Base-by-base conservation (phyloP, 2,888 invertebrate genomes). In the Cataglyphis livida region DNA sequence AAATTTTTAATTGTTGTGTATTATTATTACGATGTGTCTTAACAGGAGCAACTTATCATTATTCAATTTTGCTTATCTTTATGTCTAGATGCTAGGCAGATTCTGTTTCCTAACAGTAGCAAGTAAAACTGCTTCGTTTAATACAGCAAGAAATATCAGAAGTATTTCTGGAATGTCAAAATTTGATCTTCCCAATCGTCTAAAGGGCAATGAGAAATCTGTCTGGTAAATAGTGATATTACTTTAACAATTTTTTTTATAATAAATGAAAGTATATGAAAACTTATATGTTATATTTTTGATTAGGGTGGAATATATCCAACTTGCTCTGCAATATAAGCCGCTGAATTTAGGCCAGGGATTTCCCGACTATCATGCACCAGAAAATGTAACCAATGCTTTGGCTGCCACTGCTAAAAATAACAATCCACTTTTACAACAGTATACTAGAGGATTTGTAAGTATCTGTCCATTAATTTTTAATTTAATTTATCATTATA, bases 291-390 rank as follows among this genome's bases (percentile, higher is more conserved):
- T 68, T 57, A 81, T 81, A 70, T 82, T 82, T 84, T 86, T 87
- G 93, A 95, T 38, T 91, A 98, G 99, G 99, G 98, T 98, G 70
- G 99, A 99, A 94, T 99, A 98, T 93, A 98, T 97, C 84, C 96
- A 97, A 87, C 94, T 99, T 76, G 98, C 98, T 0, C 94, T 96
- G 66, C 96, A 99, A 87, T 96, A 98, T 93, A 98, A 98, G 91
- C 98, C 99, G 0, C 95, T 99, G 51, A 99, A 99, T 95, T 96
- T 99, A 32, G 99, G 99, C 0, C 99, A 98, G 95, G 99, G 99
- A 0, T 99, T 99, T 94, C 98, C 99, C 0, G 99, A 99, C 21
- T 21, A 21, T 95, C 96, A 97, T 88, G 96, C 98, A 4, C 99
- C 99, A 0, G 95, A 96, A 64, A 97, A 97, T 95, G 97, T 99